Evolutionary conservation across 2,113 vertebrate species (phyloP).

Genomic region (Gorsachius goisagi): DNA sequence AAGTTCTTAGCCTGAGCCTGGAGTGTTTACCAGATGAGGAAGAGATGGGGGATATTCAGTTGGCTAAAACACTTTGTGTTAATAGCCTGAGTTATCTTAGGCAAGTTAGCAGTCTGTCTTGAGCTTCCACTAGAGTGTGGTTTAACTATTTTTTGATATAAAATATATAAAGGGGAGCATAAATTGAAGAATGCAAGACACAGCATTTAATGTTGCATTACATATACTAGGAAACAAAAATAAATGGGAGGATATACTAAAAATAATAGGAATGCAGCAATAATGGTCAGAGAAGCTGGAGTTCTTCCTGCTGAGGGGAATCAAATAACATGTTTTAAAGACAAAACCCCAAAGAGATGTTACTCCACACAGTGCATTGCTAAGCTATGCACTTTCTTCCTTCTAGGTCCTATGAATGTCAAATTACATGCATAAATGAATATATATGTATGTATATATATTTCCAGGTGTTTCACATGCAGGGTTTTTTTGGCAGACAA

Average conservation of each 20-base stretch:
- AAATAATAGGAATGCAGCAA: not conserved
- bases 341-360: not conserved
- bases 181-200: not conserved
- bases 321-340: not conserved
- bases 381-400: not conserved
- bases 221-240: not conserved
- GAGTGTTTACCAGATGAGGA: not conserved
- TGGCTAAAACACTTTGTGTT: not conserved
- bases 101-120: not conserved
- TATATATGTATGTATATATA: not conserved
- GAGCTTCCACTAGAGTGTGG: not conserved
- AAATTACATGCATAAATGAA: not conserved
- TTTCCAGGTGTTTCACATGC: not conserved
- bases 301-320: not conserved
- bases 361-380: not conserved
- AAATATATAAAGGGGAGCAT: not conserved
- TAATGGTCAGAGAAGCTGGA: not conserved
- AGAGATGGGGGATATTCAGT: not conserved
- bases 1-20: not conserved
- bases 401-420: not conserved
- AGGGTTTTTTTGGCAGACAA: constrained; percentile 66
- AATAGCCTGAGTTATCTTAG: not conserved
- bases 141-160: not conserved
- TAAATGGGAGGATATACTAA: not conserved
- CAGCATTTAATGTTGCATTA: not conserved